Conservation (phyloP, 2,888 invertebrate species). For the Aplocera efformata region DNA sequence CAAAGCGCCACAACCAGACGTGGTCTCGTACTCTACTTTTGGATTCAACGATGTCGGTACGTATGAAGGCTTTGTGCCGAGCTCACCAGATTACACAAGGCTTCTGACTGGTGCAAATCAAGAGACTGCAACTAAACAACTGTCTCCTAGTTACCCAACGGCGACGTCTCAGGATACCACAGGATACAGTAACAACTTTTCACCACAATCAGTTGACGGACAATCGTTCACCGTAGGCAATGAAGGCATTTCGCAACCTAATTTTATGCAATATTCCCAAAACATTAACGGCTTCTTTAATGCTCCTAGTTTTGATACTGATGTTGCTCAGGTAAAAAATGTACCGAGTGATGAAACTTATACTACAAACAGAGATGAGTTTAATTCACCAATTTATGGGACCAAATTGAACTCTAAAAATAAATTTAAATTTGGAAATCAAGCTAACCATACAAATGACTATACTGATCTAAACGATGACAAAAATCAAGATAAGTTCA, state of each 20-base stretch:
- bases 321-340: constrained; percentile 42
- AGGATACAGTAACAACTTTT: constrained; percentile 47
- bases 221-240: constrained; percentile 39
- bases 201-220: constrained; percentile 41
- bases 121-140: constrained; percentile 57
- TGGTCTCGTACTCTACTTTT: constrained; percentile 69
- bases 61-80: constrained; percentile 67
- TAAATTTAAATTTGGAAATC: constrained; percentile 41
- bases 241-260: constrained; percentile 43
- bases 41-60: constrained; percentile 70
- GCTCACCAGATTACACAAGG: constrained; percentile 63
- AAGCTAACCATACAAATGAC: constrained; percentile 46
- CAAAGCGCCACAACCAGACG: constrained; percentile 61
- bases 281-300: constrained; percentile 49
- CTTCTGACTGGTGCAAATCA: constrained; percentile 49
- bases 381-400: constrained; percentile 57
- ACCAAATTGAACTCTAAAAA: constrained; percentile 56
- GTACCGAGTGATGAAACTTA: constrained; percentile 36
- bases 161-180: constrained; percentile 59
- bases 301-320: constrained; percentile 43
- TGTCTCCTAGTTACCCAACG: constrained; percentile 67
- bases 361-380: constrained; percentile 38
- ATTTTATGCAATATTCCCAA: constrained; percentile 51
- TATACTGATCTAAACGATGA: constrained; percentile 42
- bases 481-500: constrained; percentile 39